These are phyloP conservation scores for Tetramorium bicarinatum DNA, from an alignment of 2,888 invertebrate species.

Conservation along the genomic window DNA sequence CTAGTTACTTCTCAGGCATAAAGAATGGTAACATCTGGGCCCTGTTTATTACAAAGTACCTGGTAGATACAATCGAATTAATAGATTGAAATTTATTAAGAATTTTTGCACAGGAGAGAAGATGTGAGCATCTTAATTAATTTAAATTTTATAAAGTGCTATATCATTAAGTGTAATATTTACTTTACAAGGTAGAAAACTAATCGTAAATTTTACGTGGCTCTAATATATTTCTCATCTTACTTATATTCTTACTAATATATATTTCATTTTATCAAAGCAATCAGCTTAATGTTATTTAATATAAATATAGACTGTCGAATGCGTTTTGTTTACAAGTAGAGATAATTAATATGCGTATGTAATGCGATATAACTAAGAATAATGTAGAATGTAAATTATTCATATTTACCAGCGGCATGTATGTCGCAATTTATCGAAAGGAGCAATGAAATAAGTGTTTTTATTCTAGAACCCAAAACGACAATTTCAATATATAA, in stretches of 20 bases:
- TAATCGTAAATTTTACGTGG: slow-evolving; percentile 38
- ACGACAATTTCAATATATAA: slow-evolving; percentile 46
- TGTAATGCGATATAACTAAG: slow-evolving; percentile 45
- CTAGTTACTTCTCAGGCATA: slow-evolving; percentile 23
- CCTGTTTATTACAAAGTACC: slow-evolving; percentile 83
- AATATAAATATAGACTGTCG: slow-evolving; percentile 33
- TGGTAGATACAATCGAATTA: slow-evolving; percentile 83
- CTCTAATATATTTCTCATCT: slow-evolving; percentile 29
- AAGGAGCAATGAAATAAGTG: slow-evolving; percentile 43
- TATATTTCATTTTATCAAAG: slow-evolving; percentile 34
- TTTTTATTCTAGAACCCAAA: slow-evolving; percentile 38
- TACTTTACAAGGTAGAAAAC: slow-evolving; percentile 59
- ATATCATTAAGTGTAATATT: slow-evolving; percentile 60
- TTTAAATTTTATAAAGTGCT: slow-evolving; percentile 64
- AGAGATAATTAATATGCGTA: slow-evolving; percentile 31
- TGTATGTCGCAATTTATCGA: slow-evolving; percentile 35
- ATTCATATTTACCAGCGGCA: slow-evolving; percentile 41
- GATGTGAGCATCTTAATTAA: slow-evolving; percentile 56
- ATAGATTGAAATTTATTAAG: slow-evolving; percentile 81
- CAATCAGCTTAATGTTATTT: slow-evolving; percentile 40
- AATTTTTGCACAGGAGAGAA: slow-evolving; percentile 64
- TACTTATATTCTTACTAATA: slow-evolving; percentile 41
- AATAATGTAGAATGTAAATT: slow-evolving; percentile 44
- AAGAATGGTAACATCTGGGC: slow-evolving; percentile 11
- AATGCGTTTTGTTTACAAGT: slow-evolving; percentile 36